phyloP scores from a whole-genome alignment of 1,140 invertebrate genomes.

The Cyclargus thomasi region DNA sequence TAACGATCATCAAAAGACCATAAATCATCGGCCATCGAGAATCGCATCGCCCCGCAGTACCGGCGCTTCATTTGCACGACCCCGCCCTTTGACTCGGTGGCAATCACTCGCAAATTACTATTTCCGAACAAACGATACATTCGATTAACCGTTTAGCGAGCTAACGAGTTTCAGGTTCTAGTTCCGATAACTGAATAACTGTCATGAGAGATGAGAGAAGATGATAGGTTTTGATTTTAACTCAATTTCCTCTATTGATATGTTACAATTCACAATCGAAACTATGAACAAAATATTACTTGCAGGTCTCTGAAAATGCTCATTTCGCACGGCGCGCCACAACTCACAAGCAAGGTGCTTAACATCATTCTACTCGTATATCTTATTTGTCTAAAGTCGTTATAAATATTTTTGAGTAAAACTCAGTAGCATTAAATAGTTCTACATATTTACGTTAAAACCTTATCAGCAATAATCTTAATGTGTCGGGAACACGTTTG shows the following conservation, averaged over 20 bases:
- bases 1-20: not conserved
- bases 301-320: too few relatives aligned
- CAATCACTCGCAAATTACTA: slow-evolving; percentile 56
- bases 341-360: too few relatives aligned
- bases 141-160: slow-evolving; percentile 29
- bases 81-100: slow-evolving; percentile 30
- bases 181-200: slow-evolving; percentile 17
- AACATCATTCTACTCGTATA: too few relatives aligned
- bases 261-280: too few relatives aligned
- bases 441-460: not conserved
- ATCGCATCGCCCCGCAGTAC: slow-evolving; percentile 4
- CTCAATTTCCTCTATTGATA: not conserved
- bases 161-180: slow-evolving; percentile 23
- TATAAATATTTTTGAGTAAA: too few relatives aligned
- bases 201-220: not conserved
- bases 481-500: not conserved
- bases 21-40: not conserved
- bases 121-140: slow-evolving; percentile 49
- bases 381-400: too few relatives aligned
- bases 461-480: not conserved
- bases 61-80: slow-evolving; percentile 27
- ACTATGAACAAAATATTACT: too few relatives aligned
- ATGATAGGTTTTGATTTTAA: not conserved
- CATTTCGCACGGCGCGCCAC: too few relatives aligned
- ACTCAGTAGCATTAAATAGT: not conserved